phyloP scores from a whole-genome alignment of 2,797 vertebrate genomes.

The Borostomias antarcticus region DNA sequence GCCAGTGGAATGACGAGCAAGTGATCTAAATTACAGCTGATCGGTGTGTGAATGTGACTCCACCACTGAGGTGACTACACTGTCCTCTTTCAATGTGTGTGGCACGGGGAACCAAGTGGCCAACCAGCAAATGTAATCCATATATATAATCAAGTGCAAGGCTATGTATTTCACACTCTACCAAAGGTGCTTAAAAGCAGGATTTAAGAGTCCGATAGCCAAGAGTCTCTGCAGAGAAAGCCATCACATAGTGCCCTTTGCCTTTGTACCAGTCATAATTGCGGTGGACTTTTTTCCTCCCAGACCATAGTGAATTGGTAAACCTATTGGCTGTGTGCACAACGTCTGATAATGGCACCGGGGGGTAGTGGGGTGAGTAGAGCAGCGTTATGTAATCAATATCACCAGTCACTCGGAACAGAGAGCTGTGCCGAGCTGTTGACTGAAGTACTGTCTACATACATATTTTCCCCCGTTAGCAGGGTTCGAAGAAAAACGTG shows the following conservation, averaged over 20 bases:
- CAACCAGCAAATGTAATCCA: conserved; percentile 41
- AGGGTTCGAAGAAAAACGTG: conserved; percentile 20
- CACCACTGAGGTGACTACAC: conserved; percentile 22
- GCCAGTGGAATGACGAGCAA: conserved; percentile 67
- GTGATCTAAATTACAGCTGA: conserved; percentile 78
- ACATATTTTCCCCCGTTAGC: conserved; percentile 47
- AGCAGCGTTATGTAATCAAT: conserved; percentile 75
- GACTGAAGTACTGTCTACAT: conserved; percentile 70
- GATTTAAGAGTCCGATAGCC: conserved; percentile 52
- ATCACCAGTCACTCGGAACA: conserved; percentile 71
- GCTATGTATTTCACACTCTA: conserved; percentile 67
- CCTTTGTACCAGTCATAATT: conserved; percentile 53
- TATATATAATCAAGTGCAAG: conserved; percentile 53
- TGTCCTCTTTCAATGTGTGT: conserved; percentile 22
- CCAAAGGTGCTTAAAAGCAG: conserved; percentile 53
- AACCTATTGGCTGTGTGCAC: conserved; percentile 55
- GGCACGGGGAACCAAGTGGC: conserved; percentile 28
- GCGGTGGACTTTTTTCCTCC: conserved; percentile 43
- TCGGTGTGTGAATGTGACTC: conserved; percentile 72
- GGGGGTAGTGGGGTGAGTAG: conserved; percentile 59
- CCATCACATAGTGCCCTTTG: conserved; percentile 36
- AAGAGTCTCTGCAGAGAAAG: conserved; percentile 38
- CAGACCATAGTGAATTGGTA: conserved; percentile 38
- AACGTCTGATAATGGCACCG: conserved; percentile 60
- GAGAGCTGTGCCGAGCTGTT: conserved; percentile 68